phyloP scores from a whole-genome alignment of 37 sponge, comb jelly and placozoan genomes.

The Eunapius fragilis region DNA sequence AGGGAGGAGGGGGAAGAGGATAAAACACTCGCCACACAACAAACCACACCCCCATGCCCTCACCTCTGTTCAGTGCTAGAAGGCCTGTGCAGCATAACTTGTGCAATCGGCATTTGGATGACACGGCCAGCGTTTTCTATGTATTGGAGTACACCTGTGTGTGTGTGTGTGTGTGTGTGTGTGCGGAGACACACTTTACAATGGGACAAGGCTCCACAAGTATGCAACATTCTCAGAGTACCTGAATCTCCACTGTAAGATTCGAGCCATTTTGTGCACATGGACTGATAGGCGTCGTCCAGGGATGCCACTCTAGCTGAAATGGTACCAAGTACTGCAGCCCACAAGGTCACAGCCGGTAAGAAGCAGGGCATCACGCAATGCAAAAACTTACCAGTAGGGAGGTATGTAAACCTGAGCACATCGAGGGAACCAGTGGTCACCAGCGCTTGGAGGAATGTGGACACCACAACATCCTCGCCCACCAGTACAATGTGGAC shows the following conservation, averaged over 20 bases:
- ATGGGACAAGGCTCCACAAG: no score
- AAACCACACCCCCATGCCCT: background rate
- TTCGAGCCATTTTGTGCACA: background rate
- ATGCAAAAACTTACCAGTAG: conserved; percentile 51
- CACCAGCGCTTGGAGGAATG: conserved; percentile 22
- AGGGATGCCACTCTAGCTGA: background rate
- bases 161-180: background rate
- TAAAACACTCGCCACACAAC: no score
- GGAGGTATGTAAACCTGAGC: conserved; percentile 31
- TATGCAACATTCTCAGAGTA: background rate
- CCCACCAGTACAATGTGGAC: conserved; percentile 49
- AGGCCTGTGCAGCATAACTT: conserved; percentile 19
- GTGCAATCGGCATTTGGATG: conserved; percentile 25
- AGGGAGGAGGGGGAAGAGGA: no score
- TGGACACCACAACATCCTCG: conserved; percentile 29
- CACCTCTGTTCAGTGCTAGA: conserved; percentile 10
- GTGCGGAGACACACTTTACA: no score
- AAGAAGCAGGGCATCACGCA: no score
- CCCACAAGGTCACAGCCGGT: no score
- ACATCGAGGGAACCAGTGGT: background rate
- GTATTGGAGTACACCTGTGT: conserved; percentile 18
- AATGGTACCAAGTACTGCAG: background rate
- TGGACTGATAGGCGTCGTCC: background rate
- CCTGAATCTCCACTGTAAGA: background rate
- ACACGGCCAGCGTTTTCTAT: conserved; percentile 10